Conservation (phyloP, 2,888 invertebrate species). For the Hyppa rectilinea region DNA sequence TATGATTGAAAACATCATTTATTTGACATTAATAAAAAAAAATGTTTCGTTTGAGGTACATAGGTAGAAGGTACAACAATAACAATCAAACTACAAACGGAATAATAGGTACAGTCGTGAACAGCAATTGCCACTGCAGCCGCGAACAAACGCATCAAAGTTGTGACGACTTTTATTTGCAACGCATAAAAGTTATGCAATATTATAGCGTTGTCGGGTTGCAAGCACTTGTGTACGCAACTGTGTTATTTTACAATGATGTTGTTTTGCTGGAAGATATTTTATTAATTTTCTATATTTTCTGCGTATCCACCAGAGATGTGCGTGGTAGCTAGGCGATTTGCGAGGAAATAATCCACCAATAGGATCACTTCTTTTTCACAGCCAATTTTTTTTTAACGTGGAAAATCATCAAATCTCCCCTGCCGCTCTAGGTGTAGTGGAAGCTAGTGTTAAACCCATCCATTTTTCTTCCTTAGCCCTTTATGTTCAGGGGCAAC, state of each 20-base stretch:
- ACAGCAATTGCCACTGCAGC: conserved; percentile 43
- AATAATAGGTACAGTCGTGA: conserved; percentile 37
- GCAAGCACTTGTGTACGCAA: conserved; percentile 49
- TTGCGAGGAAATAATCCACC: too few relatives aligned
- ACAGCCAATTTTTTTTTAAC: too few relatives aligned
- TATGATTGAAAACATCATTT: too few relatives aligned
- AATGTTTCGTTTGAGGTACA: neutral
- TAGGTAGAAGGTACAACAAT: neutral
- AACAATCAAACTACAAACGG: conserved; percentile 18
- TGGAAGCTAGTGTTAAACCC: too few relatives aligned
- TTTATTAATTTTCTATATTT: too few relatives aligned
- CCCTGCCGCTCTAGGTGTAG: too few relatives aligned
- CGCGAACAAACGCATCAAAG: conserved; percentile 69
- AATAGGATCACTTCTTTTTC: too few relatives aligned
- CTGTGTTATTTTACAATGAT: conserved; percentile 34
- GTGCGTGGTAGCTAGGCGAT: too few relatives aligned
- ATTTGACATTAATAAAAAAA: neutral
- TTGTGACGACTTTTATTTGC: conserved; percentile 69
- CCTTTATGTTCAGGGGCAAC: too few relatives aligned
- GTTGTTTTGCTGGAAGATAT: conserved; percentile 18
- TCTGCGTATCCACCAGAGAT: too few relatives aligned
- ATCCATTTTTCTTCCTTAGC: too few relatives aligned
- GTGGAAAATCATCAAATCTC: too few relatives aligned
- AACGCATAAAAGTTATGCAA: conserved; percentile 69
- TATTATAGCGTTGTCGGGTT: conserved; percentile 58